phyloP scores from a whole-genome alignment of 2,113 vertebrate species.

The Fulica atra region DNA sequence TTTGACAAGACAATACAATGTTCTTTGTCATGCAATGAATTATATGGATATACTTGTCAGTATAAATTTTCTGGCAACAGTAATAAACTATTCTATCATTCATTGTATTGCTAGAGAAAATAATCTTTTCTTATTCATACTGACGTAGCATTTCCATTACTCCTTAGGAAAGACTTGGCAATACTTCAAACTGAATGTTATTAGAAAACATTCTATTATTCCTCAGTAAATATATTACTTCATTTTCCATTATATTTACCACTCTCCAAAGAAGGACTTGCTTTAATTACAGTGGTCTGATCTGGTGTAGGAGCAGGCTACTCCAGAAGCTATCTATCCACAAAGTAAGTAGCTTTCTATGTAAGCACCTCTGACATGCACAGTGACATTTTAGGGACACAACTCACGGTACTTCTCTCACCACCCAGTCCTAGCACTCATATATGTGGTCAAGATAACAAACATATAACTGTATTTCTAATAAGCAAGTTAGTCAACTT shows the following conservation, averaged over 20 bases:
- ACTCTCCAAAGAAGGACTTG: slow-evolving; percentile 28
- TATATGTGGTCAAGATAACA: not conserved
- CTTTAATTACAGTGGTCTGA: slow-evolving; percentile 22
- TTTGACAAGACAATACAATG: slow-evolving; percentile 50
- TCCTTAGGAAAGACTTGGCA: slow-evolving; percentile 56
- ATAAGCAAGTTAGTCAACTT: not conserved
- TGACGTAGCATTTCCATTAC: slow-evolving; percentile 47
- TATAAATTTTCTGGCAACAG: slow-evolving; percentile 65
- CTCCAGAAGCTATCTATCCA: not conserved
- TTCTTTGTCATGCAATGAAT: slow-evolving; percentile 50
- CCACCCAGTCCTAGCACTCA: not conserved
- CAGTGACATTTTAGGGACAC: not conserved
- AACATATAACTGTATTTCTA: not conserved
- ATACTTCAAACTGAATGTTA: slow-evolving; percentile 65
- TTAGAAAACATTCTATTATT: slow-evolving; percentile 67
- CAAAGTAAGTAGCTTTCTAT: not conserved
- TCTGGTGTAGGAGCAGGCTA: not conserved
- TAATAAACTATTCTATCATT: slow-evolving; percentile 65
- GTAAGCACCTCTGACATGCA: not conserved
- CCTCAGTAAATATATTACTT: slow-evolving; percentile 63
- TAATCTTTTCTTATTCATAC: slow-evolving; percentile 50
- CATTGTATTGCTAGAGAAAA: slow-evolving; percentile 60
- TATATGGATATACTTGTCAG: slow-evolving; percentile 49
- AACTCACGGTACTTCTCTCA: not conserved
- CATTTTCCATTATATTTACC: slow-evolving; percentile 35